Percentiles rank a stretch among this genome's conserved stretches.
phyloP scores from a whole-genome alignment of 2,113 vertebrate genomes.

The Gadus chalcogrammus region DNA sequence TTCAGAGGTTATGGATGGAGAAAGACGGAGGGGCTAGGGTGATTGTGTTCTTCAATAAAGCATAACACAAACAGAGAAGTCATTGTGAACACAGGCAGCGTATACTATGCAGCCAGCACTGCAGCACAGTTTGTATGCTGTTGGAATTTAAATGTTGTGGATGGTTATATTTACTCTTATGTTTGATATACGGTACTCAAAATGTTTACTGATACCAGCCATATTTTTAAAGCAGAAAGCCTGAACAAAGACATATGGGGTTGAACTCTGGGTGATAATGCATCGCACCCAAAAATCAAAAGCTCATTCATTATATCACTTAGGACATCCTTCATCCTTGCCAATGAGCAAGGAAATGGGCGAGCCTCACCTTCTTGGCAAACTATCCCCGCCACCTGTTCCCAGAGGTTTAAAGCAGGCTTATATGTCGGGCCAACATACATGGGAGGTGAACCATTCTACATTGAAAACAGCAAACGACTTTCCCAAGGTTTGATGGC shows the following conservation, averaged over 20 bases:
- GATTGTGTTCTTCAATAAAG: conserved; percentile 73
- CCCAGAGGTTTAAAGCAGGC: conserved; percentile 43
- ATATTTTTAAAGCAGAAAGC: background rate
- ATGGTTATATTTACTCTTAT: background rate
- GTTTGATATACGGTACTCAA: too few relatives aligned
- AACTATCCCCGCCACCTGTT: conserved; percentile 63
- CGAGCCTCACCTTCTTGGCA: conserved; percentile 47
- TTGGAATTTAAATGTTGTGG: conserved; percentile 16
- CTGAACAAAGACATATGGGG: background rate
- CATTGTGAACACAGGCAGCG: conserved; percentile 35
- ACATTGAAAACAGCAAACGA: conserved; percentile 45
- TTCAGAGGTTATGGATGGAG: conserved; percentile 74
- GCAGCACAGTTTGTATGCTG: conserved; percentile 53
- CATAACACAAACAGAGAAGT: conserved; percentile 68
- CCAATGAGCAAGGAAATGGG: conserved; percentile 46
- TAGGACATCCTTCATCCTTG: conserved; percentile 31
- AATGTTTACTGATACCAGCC: too few relatives aligned
- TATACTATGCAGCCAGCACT: conserved; percentile 38
- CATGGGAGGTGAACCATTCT: conserved; percentile 46
- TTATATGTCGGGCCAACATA: conserved; percentile 57
- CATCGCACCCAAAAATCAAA: background rate
- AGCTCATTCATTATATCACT: conserved; percentile 28
- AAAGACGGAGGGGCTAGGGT: conserved; percentile 64
- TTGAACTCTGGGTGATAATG: background rate
- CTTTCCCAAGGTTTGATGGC: conserved; percentile 80